Conservation (phyloP, 1,140 invertebrate species). For the Dendrolimus kikuchii region DNA sequence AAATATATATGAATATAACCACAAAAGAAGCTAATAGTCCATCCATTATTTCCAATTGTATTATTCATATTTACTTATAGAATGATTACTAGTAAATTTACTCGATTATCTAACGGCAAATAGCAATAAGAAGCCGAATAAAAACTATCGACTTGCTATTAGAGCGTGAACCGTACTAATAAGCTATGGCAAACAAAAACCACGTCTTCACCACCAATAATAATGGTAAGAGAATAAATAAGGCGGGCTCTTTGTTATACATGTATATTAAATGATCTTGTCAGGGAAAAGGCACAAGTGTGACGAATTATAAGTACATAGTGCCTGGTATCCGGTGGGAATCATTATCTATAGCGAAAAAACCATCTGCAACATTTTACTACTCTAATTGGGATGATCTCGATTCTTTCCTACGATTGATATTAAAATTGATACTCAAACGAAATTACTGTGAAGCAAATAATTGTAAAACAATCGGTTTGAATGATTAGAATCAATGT, state of each 20-base stretch:
- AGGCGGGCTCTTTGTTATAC: slow-evolving; percentile 32
- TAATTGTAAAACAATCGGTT: neutral
- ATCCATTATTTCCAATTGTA: neutral
- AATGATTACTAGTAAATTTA: slow-evolving; percentile 11
- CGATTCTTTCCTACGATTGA: slow-evolving; percentile 6
- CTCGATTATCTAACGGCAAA: slow-evolving; percentile 18
- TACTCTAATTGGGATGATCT: neutral
- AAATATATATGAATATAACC: no score
- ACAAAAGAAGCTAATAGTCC: no score
- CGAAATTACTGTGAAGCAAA: slow-evolving; percentile 11
- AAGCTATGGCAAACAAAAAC: slow-evolving; percentile 44
- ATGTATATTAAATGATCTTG: slow-evolving; percentile 45
- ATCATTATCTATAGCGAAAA: slow-evolving; percentile 1
- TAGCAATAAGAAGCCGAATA: slow-evolving; percentile 18
- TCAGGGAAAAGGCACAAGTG: slow-evolving; percentile 18
- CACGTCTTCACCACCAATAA: slow-evolving; percentile 49
- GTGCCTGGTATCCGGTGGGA: slow-evolving; percentile 28
- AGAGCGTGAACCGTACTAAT: slow-evolving; percentile 35
- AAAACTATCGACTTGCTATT: slow-evolving; percentile 32
- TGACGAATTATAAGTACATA: slow-evolving; percentile 21
- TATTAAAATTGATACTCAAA: slow-evolving; percentile 20
- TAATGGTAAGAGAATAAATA: slow-evolving; percentile 52
- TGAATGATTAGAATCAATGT: no score
- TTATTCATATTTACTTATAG: slow-evolving; percentile 3
- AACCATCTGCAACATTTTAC: neutral